These are phyloP conservation scores for Ophiodon elongatus DNA, from an alignment of 2,113 vertebrate species.

Conservation along the genomic window DNA sequence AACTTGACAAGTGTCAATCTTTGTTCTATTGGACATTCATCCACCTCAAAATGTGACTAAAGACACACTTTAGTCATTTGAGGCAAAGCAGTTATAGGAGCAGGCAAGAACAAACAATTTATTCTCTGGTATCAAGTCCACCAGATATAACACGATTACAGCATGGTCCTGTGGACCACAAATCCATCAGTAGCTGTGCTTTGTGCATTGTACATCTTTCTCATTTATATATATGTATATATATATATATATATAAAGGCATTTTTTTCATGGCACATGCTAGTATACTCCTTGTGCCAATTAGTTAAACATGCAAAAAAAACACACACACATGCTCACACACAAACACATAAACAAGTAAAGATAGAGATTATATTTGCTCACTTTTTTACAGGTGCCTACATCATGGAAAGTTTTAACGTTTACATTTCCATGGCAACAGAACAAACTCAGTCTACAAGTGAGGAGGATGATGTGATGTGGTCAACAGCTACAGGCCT, in stretches of 20 bases:
- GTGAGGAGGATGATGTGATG: neutral
- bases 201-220: neutral
- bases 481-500: neutral
- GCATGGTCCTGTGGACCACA: neutral
- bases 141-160: neutral
- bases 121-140: neutral
- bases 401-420: slow-evolving; percentile 20
- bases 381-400: neutral
- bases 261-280: no score
- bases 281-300: neutral
- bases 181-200: slow-evolving; percentile 13
- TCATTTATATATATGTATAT: no score
- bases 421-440: slow-evolving; percentile 30
- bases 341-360: neutral
- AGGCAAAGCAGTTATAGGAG: neutral
- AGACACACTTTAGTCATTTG: neutral
- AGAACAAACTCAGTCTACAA: neutral
- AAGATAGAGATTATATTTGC: neutral
- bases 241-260: no score
- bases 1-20: slow-evolving; percentile 16
- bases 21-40: slow-evolving; percentile 22
- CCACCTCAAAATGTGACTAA: slow-evolving; percentile 10
- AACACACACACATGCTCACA: neutral
- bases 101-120: neutral
- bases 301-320: neutral